phyloP scores from a whole-genome alignment of 2,113 vertebrate species.

The Hypocryptadius cinnamomeus region DNA sequence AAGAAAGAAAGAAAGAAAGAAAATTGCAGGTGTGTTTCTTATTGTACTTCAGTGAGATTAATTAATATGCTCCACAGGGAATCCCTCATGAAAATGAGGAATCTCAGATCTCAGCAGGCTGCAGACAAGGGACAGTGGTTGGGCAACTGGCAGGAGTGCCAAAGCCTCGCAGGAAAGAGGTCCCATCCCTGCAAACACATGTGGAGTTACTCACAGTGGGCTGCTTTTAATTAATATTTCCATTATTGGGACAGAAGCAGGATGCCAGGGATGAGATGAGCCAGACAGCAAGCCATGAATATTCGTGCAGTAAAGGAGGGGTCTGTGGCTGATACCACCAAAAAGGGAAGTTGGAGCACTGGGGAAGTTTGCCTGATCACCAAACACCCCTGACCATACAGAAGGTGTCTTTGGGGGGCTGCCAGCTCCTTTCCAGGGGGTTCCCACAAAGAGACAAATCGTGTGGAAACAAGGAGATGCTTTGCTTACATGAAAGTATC shows the following conservation, averaged over 20 bases:
- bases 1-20: too few species aligned
- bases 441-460: background rate
- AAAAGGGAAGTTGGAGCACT: background rate
- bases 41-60: background rate
- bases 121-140: background rate
- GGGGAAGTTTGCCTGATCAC: background rate
- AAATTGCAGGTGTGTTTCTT: background rate
- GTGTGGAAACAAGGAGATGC: background rate
- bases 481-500: background rate
- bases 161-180: background rate
- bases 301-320: background rate
- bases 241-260: background rate
- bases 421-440: background rate
- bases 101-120: background rate
- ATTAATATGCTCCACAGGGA: background rate
- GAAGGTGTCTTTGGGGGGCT: background rate
- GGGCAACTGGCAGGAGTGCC: background rate
- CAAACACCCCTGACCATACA: rapidly evolving
- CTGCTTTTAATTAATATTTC: background rate
- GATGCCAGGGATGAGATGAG: background rate
- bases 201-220: background rate
- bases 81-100: background rate
- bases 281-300: background rate
- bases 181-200: background rate
- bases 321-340: background rate